Evolutionary conservation across 2,888 invertebrate species (phyloP), one percentile per base, ranked within the genome.

Genomic region (Agriopis leucophaearia): DNA sequence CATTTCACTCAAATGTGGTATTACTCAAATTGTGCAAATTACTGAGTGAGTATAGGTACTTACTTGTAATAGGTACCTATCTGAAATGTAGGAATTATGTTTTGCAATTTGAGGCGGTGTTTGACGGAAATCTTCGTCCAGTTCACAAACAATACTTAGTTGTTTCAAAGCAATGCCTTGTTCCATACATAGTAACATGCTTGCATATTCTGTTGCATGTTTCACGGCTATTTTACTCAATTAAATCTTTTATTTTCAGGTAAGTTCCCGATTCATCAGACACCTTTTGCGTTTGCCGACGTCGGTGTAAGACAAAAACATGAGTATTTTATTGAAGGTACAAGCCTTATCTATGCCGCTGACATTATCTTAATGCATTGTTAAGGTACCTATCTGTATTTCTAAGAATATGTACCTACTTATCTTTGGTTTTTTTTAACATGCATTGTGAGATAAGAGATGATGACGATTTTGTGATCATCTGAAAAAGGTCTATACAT

Each of bases 91-190:
- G 56, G 56, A 51, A 52, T 59, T 59, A 58, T 89, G 87, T 89
- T 90, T 89, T 85, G 89, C 80, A 87, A 88, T 75, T 84, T 77
- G 82, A 83, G 81, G 81, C 85, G 72, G 78, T 88, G 88, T 87
- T 89, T 88, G 82, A 69, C 81, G 86, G 86, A 87, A 87, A 87
- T 82, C 83, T 83, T 82, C 79, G 80, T 76, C 73, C 77, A 71
- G 75, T 79, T 78, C 75, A 76, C 80, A 86, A 88, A 88, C 87
- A 88, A 74, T 81, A 38, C 63, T 27, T 65, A 59, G 65, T 61
- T 78, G 76, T 84, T 81, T 76, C 82, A 82, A 80, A 83, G 80
- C 82, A 83, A 78, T 73, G 75, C 42, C 56, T 66, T 40, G 63
- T 66, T 64, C 36, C 51, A 48, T 38, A 15, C 47, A 59, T 40